A percentile compares a stretch with the other conserved stretches of the same genome.
Evolutionary conservation across 2,113 vertebrate species (phyloP).

Genomic region (Ctenomys sociabilis): DNA sequence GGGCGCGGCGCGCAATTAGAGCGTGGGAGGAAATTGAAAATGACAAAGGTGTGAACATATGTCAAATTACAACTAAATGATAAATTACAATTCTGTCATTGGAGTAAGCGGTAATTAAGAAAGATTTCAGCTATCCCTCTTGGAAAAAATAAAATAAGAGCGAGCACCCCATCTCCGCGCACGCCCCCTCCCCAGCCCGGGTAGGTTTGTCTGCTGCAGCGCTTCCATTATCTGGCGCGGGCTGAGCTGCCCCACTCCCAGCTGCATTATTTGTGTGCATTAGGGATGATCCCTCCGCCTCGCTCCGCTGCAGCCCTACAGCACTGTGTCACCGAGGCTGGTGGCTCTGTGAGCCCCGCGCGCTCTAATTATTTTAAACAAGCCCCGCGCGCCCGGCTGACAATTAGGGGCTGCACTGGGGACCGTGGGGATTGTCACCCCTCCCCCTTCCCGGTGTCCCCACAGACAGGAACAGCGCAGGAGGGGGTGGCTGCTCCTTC

Average conservation of each 20-base stretch:
- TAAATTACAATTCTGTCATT: constrained; percentile 99
- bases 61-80: constrained; percentile 99
- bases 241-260: constrained; percentile 74
- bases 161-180: constrained; percentile 45
- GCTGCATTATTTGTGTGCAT: constrained; percentile 81
- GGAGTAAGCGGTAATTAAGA: constrained; percentile 94
- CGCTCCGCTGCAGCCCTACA: constrained; percentile 78
- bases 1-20: constrained; percentile 99
- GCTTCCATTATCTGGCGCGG: constrained; percentile 76
- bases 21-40: constrained; percentile 97
- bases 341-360: constrained; percentile 81
- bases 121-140: constrained; percentile 89
- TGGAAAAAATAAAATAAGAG: constrained; percentile 72
- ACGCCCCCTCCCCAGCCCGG: constrained; percentile 42
- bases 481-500: constrained; percentile 79
- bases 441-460: not conserved
- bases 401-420: constrained; percentile 87
- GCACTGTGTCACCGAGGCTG: constrained; percentile 86
- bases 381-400: constrained; percentile 87
- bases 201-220: constrained; percentile 80
- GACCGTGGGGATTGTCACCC: constrained; percentile 83
- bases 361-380: constrained; percentile 91
- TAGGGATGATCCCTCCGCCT: constrained; percentile 82
- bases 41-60: constrained; percentile 98
- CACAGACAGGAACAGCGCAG: constrained; percentile 79